Conservation (phyloP, 2,113 vertebrate genomes). For the Alethe diademata region DNA sequence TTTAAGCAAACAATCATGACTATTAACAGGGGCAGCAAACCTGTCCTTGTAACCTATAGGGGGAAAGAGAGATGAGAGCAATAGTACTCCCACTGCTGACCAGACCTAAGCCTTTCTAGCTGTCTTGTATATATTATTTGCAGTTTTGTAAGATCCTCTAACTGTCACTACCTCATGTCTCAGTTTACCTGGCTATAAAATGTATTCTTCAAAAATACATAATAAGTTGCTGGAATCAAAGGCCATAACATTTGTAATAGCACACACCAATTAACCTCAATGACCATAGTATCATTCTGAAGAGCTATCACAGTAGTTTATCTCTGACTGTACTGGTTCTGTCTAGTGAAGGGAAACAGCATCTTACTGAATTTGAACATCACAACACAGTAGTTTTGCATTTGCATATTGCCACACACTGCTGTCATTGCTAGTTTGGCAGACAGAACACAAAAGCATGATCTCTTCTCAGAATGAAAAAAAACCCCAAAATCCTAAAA, state of each 20-base stretch:
- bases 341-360: neutral
- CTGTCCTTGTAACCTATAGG: neutral
- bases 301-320: neutral
- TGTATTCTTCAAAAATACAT: neutral
- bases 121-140: neutral
- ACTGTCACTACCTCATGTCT: accelerated
- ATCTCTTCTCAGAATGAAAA: neutral
- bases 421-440: neutral
- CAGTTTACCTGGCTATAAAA: neutral
- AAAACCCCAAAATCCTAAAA: accelerated
- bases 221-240: neutral
- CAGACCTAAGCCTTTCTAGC: neutral
- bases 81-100: neutral
- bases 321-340: neutral
- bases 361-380: neutral
- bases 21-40: neutral
- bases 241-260: neutral
- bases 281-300: neutral
- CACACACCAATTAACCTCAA: neutral
- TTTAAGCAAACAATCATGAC: neutral
- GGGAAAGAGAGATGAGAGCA: neutral
- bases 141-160: neutral
- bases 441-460: neutral
- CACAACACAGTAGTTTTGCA: neutral
- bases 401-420: neutral